Evolutionary conservation across 2,888 invertebrate genomes (phyloP), one percentile per base, ranked within the genome.

Genomic region (Ormyrus pomaceus): DNA sequence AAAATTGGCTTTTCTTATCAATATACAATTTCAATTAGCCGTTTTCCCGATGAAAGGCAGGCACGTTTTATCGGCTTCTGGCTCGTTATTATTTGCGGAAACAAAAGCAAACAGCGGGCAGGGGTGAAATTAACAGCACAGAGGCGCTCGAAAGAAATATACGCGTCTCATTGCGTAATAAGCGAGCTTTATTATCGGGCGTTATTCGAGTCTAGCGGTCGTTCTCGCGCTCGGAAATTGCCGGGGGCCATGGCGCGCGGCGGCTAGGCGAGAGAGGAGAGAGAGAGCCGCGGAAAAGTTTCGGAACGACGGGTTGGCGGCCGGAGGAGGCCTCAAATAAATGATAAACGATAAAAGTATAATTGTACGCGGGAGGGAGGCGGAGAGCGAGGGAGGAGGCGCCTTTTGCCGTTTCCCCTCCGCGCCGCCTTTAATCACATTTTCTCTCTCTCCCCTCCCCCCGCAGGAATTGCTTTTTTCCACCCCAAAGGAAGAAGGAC

Each of bases 291-390:
- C 34, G 65, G 69, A 72, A 74, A 79, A 79, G 50, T 74, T 74
- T 79, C 8, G 74, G 79, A 79, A 69, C 58, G 71, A 51, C 34
- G 53, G 11, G 61, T 10, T 8, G n/a, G n/a, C 5, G 46, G 5
- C 11, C 48, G 8, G 10, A 0, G 50, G 53, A 55, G 64, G 71
- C 66, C 79, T 62, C 65, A 76, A 75, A 80, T 80, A 75, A 80
- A 80, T 80, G 79, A 80, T 80, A 71, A 76, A 80, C 79, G 79
- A 80, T 80, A 80, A 76, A 76, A 80, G 79, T 71, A 76, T 76
- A 76, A 80, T 80, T 80, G 70, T 48, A 48, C 46, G 56, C 62
- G 70, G 70, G 70, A 13, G 34, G 56, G 62, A 48, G 34, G 34
- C 34, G 34, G 34, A 34, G 34, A 34, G 34, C 3, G 34, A 34